Evolutionary conservation across 2,888 invertebrate genomes (phyloP).

Genomic region (Unio pictorum): DNA sequence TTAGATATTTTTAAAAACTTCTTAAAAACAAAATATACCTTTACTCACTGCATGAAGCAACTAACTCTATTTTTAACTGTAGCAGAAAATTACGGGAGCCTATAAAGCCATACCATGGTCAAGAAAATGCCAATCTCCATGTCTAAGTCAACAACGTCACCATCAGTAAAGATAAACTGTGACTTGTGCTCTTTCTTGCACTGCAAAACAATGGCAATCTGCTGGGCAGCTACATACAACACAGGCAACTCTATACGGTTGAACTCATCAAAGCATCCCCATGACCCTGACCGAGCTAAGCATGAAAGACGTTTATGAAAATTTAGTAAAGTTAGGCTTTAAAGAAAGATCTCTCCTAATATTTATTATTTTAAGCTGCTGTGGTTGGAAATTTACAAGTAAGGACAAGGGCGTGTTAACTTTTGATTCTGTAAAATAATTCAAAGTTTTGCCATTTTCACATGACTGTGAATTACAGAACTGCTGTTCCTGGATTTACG

Average conservation of each 20-base stretch:
- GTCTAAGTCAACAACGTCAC: slow-evolving; percentile 93
- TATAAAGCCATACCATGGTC: slow-evolving; percentile 83
- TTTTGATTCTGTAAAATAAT: not conserved
- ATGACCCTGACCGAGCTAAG: slow-evolving; percentile 93
- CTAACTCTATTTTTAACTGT: no score
- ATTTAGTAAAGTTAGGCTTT: not conserved
- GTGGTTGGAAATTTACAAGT: no score
- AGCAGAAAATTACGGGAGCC: no score
- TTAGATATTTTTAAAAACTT: no score
- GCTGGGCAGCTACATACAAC: slow-evolving; percentile 94
- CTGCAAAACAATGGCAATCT: slow-evolving; percentile 90
- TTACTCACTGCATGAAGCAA: no score
- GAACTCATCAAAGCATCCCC: slow-evolving; percentile 99
- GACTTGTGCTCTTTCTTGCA: slow-evolving; percentile 95
- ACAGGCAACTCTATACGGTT: slow-evolving; percentile 94
- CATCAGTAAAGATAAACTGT: slow-evolving; percentile 93
- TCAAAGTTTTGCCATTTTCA: not conserved
- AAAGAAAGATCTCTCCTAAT: no score
- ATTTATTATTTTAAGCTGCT: no score
- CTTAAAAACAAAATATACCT: no score
- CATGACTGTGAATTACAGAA: no score
- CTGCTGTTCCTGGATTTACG: no score
- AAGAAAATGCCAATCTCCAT: slow-evolving; percentile 97
- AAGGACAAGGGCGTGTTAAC: no score
- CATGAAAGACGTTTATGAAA: slow-evolving; percentile 72